These are phyloP conservation scores for Dallia pectoralis DNA, from an alignment of 2,797 vertebrate genomes.

Conservation along the genomic window DNA sequence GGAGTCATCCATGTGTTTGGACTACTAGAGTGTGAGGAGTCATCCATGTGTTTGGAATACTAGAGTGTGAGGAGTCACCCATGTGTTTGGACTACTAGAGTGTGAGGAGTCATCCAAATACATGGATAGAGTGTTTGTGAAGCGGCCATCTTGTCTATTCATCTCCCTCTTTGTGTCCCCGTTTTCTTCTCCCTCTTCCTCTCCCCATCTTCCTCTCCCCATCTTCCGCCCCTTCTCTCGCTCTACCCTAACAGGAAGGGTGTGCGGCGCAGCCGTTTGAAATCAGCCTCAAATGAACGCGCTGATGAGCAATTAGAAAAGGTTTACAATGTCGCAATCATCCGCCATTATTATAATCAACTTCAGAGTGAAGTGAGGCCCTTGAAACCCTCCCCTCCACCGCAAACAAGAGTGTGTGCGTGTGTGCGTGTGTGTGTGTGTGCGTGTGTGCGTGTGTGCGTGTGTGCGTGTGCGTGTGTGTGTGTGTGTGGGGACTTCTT, in stretches of 20 bases:
- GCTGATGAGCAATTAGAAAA: slow-evolving; percentile 59
- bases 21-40: too few relatives aligned
- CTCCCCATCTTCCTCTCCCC: too few relatives aligned
- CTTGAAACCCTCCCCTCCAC: slow-evolving; percentile 1
- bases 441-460: neutral
- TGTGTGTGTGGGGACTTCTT: neutral
- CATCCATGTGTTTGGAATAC: neutral
- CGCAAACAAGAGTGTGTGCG: slow-evolving; percentile 8
- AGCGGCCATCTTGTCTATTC: neutral
- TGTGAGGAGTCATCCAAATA: neutral
- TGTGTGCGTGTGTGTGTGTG: slow-evolving; percentile 11
- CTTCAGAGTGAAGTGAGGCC: slow-evolving; percentile 38
- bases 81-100: slow-evolving; percentile 3
- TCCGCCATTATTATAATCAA: slow-evolving; percentile 59
- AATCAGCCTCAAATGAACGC: slow-evolving; percentile 38
- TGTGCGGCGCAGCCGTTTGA: slow-evolving; percentile 32
- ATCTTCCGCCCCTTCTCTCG: neutral
- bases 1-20: too few relatives aligned
- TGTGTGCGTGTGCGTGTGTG: neutral
- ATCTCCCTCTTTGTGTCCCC: neutral
- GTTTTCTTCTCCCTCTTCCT: too few relatives aligned
- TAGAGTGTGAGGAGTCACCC: neutral
- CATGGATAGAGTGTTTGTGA: too few relatives aligned
- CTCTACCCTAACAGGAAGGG: neutral
- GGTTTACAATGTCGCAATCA: slow-evolving; percentile 50